phyloP scores from a whole-genome alignment of 2,113 vertebrate genomes.

The Sminthopsis crassicaudata region DNA sequence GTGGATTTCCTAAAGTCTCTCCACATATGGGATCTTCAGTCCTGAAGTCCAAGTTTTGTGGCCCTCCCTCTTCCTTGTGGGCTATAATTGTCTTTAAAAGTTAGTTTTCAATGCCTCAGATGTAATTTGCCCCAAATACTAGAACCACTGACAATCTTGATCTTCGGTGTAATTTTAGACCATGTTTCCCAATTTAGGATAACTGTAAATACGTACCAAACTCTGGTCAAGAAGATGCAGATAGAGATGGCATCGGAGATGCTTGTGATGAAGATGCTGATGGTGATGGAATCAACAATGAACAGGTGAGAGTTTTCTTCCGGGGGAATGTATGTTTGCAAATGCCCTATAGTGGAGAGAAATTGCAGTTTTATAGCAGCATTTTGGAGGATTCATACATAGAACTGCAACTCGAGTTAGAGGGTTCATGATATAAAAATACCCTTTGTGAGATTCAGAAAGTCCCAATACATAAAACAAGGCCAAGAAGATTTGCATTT shows the following conservation, averaged over 20 bases:
- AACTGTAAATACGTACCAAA: conserved; percentile 97
- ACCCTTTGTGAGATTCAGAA: not conserved
- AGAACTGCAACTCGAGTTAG: not conserved
- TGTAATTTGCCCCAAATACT: not conserved
- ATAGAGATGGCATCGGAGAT: conserved; percentile 92
- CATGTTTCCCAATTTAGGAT: conserved; percentile 85
- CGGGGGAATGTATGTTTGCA: not conserved
- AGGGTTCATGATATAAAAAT: conserved; percentile 32
- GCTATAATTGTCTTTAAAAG: not conserved
- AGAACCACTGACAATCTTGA: not conserved
- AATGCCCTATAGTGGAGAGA: not conserved
- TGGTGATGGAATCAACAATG: conserved; percentile 92
- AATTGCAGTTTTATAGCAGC: not conserved
- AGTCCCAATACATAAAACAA: not conserved
- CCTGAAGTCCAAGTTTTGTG: not conserved
- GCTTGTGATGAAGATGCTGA: conserved; percentile 96
- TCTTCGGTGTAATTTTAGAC: not conserved
- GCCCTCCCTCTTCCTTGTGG: not conserved
- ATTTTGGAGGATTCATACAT: not conserved
- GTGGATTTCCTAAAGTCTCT: not conserved
- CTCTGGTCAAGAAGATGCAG: conserved; percentile 98
- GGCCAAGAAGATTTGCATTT: not conserved
- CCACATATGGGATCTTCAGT: not conserved
- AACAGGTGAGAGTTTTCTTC: conserved; percentile 84
- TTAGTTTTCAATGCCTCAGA: not conserved